These are phyloP conservation scores for Luffia ferchaultella DNA, from an alignment of 2,888 invertebrate species.

Conservation along the genomic window DNA sequence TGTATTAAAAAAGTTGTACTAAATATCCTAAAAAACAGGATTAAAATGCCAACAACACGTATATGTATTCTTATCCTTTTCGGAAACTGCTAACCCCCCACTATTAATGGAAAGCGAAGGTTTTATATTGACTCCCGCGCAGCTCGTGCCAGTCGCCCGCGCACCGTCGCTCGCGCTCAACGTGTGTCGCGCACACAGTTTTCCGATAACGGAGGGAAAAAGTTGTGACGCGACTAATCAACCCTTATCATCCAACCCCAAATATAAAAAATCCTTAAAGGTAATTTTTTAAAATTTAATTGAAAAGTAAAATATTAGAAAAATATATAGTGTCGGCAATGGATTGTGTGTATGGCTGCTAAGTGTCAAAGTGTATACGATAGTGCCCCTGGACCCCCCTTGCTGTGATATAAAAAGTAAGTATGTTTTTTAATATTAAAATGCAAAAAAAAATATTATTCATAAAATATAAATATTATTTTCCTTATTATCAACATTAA, in stretches of 20 bases:
- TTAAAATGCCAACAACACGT: background rate
- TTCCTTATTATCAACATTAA: too few species aligned
- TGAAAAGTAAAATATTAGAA: background rate
- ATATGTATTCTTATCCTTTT: background rate
- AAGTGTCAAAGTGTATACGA: constrained; percentile 45
- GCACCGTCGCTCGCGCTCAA: constrained; percentile 41
- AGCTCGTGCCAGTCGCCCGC: constrained; percentile 40
- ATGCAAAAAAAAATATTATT: too few species aligned
- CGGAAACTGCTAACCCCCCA: constrained; percentile 25
- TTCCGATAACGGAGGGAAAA: constrained; percentile 50
- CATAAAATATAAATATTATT: too few species aligned
- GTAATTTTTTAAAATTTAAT: background rate
- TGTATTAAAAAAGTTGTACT: too few species aligned
- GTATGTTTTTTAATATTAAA: too few species aligned
- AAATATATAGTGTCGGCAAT: constrained; percentile 22
- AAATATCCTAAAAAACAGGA: too few species aligned
- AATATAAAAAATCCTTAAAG: background rate
- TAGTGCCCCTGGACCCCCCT: constrained; percentile 49
- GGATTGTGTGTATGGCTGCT: constrained; percentile 58
- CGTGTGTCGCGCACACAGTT: constrained; percentile 46
- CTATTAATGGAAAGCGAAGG: constrained; percentile 46
- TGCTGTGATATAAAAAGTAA: constrained; percentile 17
- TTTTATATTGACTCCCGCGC: constrained; percentile 43
- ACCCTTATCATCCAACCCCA: background rate
- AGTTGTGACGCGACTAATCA: constrained; percentile 53